Base-by-base conservation (phyloP, 2,888 invertebrate genomes). In the Hydropsyche betteni region DNA sequence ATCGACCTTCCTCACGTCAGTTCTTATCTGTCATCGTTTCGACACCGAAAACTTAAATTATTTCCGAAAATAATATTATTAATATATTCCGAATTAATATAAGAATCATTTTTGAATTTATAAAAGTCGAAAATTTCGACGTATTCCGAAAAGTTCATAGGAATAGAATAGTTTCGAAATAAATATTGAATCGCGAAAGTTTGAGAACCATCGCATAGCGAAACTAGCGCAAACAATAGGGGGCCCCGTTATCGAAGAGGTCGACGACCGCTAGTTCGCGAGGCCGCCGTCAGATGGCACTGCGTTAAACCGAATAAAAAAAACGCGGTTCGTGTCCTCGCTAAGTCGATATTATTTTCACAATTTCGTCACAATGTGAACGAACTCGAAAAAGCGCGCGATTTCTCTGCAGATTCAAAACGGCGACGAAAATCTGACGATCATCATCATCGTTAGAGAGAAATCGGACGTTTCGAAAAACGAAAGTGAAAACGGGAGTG, bases 211-310 rank as follows among this genome's bases (percentile, higher is more conserved):
- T 2, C 55, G 55, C 24, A 44, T 44, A 44, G 44, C 44, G 55
- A 55, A 55, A 55, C 55, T 55, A 14, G 55, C 44, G 64, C 34
- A 64, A 64, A 64, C n/a, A 36, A 64, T 64, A 64, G 10, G 8
- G 8, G 36, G 36, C 58, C 33, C 69, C 70, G 70, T 70, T 69
- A 70, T 53, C 70, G 70, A n/a, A 34, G 38, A 38, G 72, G 79
- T 79, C 79, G 68, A 76, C 80, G 75, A 76, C 76, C 77, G 75
- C 73, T 80, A 80, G 72, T 85, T 84, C 83, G 82, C 84, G 84
- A 83, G 84, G 84, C 84, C 83, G 84, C 84, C 84, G 83, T 80
- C 55, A 74, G 80, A 52, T 78, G 53, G 12, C 51, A 36, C 55
- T 38, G 36, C 44, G 4, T 44, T 24, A 61, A 61, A 33, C 24